Conservation (phyloP, 2,888 invertebrate species). For the Acanthosepion lycidas region DNA sequence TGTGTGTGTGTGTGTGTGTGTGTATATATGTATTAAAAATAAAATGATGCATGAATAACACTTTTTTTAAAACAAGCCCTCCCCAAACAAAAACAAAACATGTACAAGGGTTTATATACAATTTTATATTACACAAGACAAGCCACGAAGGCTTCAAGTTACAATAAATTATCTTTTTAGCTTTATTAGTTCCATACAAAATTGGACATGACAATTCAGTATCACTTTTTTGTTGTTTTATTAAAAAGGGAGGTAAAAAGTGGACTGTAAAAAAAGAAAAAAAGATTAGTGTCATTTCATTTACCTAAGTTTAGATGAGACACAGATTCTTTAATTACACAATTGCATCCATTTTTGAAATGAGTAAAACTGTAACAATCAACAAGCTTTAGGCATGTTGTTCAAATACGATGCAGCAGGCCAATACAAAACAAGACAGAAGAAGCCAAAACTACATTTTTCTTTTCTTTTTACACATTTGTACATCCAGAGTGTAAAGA, state of each 20-base stretch:
- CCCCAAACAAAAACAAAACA: not conserved
- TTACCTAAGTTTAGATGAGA: not conserved
- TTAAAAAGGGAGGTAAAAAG: not conserved
- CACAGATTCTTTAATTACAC: not conserved
- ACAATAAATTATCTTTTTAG: not conserved
- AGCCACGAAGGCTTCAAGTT: not conserved
- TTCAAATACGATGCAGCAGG: not conserved
- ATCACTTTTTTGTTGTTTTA: not conserved
- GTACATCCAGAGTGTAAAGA: not conserved
- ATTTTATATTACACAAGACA: slow-evolving; percentile 20
- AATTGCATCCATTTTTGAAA: not conserved
- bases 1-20: too few relatives aligned
- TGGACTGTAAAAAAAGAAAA: not conserved
- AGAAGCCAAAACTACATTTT: not conserved
- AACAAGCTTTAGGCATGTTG: not conserved
- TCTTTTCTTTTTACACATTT: not conserved
- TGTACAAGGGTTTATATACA: not conserved
- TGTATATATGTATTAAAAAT: too few relatives aligned
- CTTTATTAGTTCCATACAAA: not conserved
- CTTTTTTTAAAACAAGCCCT: not conserved
- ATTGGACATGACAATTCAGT: not conserved
- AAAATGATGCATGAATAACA: too few relatives aligned
- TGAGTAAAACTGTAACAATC: not conserved
- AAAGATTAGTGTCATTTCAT: not conserved
- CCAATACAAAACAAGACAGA: not conserved